Conservation (phyloP, 2,797 vertebrate genomes). For the Oreonectes daqikongensis region DNA sequence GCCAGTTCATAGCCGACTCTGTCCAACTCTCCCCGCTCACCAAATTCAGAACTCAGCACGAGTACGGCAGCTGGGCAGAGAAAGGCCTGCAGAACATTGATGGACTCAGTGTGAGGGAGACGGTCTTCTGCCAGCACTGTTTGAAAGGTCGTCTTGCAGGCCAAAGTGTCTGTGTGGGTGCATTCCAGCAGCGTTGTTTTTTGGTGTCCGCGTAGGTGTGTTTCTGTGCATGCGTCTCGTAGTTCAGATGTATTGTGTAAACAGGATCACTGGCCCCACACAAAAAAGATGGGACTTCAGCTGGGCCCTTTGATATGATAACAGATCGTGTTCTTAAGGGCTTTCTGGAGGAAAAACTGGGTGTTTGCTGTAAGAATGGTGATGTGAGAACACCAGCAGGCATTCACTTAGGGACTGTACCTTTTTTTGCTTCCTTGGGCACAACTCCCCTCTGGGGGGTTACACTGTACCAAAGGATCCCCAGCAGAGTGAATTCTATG, state of each 20-base stretch:
- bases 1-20: constrained; percentile 38
- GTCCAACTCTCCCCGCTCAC: constrained; percentile 44
- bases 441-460: constrained; percentile 41
- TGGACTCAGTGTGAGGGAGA: constrained; percentile 71
- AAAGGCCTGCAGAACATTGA: constrained; percentile 70
- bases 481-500: constrained; percentile 40
- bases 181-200: constrained; percentile 39
- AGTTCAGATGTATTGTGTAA: constrained; percentile 46
- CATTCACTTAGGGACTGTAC: not conserved
- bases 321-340: constrained; percentile 25
- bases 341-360: constrained; percentile 24
- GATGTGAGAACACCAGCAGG: constrained; percentile 44
- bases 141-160: constrained; percentile 60
- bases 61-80: constrained; percentile 64
- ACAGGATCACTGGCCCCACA: constrained; percentile 44
- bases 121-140: constrained; percentile 61
- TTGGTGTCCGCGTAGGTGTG: constrained; percentile 43
- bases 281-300: constrained; percentile 16
- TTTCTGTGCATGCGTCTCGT: constrained; percentile 12
- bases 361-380: constrained; percentile 18
- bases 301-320: constrained; percentile 33
- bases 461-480: constrained; percentile 44
- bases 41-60: constrained; percentile 58
- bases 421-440: constrained; percentile 36
- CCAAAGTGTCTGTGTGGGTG: constrained; percentile 48